A percentile compares a stretch with the other conserved stretches of the same genome.
Conservation (phyloP, 2,797 vertebrate genomes). For the Esox lucius region DNA sequence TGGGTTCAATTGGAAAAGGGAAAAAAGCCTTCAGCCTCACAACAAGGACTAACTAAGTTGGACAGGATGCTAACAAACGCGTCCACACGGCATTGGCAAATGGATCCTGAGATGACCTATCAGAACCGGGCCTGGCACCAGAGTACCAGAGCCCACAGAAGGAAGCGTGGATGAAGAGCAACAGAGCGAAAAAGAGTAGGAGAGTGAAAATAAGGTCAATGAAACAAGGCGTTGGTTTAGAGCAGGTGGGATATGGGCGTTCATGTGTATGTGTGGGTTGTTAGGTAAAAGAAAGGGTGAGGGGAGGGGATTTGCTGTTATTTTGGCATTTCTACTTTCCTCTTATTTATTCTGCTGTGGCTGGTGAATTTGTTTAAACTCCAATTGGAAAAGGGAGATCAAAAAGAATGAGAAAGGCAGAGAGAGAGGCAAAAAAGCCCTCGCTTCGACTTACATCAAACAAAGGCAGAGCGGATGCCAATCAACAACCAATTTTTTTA, state of each 20-base stretch:
- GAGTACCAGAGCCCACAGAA: background rate
- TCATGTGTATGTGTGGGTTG: background rate
- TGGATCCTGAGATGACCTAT: slow-evolving; percentile 2
- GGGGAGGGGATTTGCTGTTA: slow-evolving; percentile 6
- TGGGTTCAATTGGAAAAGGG: background rate
- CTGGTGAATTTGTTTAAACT: slow-evolving; percentile 45
- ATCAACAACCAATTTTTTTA: slow-evolving; percentile 45
- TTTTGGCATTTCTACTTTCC: slow-evolving; percentile 30
- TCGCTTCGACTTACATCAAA: slow-evolving; percentile 47
- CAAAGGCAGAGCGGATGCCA: slow-evolving; percentile 31
- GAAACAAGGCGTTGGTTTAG: background rate
- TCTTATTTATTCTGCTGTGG: slow-evolving; percentile 42
- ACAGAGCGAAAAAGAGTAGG: background rate
- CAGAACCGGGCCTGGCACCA: slow-evolving; percentile 6
- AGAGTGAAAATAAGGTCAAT: background rate
- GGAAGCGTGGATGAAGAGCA: background rate
- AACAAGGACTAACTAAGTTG: slow-evolving; percentile 4
- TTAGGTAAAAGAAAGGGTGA: background rate
- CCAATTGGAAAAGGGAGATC: slow-evolving; percentile 44
- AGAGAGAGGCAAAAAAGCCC: background rate
- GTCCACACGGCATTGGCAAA: background rate
- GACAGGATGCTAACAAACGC: slow-evolving; percentile 1
- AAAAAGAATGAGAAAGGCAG: slow-evolving; percentile 45
- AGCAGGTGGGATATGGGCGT: background rate
- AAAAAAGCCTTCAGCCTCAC: background rate